Conservation (phyloP, 1,140 invertebrate species). For the Magallana angulata region DNA sequence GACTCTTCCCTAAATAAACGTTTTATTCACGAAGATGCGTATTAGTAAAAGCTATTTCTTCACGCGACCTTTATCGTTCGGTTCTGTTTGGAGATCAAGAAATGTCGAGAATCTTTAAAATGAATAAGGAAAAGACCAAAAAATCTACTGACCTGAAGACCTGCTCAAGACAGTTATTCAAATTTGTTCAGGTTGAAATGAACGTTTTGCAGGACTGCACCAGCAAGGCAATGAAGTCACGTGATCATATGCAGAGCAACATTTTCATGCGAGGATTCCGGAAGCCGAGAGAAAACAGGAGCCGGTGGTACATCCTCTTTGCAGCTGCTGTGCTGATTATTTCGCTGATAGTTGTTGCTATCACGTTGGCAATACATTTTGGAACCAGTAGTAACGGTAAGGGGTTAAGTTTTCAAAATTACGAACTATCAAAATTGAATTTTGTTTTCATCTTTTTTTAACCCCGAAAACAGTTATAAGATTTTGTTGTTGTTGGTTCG, state of each 20-base stretch:
- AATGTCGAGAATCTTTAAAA: neutral
- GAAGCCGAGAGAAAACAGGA: slow-evolving; percentile 15
- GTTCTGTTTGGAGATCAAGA: neutral
- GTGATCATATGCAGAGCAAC: neutral
- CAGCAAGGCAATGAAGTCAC: neutral
- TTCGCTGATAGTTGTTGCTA: neutral
- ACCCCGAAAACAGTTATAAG: too few species aligned
- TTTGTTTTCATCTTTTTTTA: too few species aligned
- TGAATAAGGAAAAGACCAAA: neutral
- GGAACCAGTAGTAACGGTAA: neutral
- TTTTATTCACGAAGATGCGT: neutral
- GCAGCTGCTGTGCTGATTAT: neutral
- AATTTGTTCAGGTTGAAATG: slow-evolving; percentile 30
- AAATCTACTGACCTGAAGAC: neutral
- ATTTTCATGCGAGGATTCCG: slow-evolving; percentile 1
- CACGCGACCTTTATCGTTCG: neutral
- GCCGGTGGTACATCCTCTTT: slow-evolving; percentile 8
- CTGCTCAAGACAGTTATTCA: neutral
- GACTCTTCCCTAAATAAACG: neutral
- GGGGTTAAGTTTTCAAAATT: too few species aligned
- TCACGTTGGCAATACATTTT: slow-evolving; percentile 20
- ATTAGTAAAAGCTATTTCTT: neutral
- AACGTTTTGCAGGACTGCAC: slow-evolving; percentile 31
- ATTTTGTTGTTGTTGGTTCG: too few species aligned
- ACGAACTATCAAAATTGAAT: too few species aligned